A percentile compares a stretch with the other conserved stretches of the same genome.
Conservation (phyloP, 2,113 vertebrate species). For the Megaptera novaeangliae region DNA sequence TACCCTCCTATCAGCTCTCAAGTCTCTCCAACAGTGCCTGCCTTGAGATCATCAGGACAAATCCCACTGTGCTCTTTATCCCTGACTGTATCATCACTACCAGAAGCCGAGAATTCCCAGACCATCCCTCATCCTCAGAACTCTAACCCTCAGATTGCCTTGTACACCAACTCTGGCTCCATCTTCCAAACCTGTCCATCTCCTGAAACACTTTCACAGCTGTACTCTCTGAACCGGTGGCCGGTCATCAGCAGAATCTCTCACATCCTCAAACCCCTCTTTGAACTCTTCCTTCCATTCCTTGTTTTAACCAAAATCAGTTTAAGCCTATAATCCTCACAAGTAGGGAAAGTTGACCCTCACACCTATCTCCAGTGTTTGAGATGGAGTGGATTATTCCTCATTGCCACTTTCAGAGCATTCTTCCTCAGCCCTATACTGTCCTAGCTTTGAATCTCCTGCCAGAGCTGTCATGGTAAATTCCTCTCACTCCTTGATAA, state of each 20-base stretch:
- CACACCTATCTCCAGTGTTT: neutral
- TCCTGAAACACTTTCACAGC: neutral
- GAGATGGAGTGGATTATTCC: neutral
- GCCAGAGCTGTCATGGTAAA: neutral
- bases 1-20: neutral
- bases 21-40: neutral
- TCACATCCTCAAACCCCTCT: neutral
- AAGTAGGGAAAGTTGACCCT: neutral
- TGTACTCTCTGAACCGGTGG: neutral
- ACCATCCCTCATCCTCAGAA: neutral
- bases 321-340: neutral
- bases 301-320: neutral
- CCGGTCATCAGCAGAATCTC: neutral
- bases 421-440: neutral
- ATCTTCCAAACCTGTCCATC: neutral
- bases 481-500: neutral
- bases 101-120: neutral
- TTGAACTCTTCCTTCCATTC: neutral
- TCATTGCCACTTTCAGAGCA: neutral
- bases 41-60: neutral
- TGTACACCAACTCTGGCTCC: neutral
- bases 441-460: neutral
- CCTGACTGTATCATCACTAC: neutral
- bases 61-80: neutral
- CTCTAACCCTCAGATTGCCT: neutral